A percentile compares a stretch with the other conserved stretches of the same genome.
Conservation (phyloP, 2,113 vertebrate species). For the Ornithorhynchus anatinus region DNA sequence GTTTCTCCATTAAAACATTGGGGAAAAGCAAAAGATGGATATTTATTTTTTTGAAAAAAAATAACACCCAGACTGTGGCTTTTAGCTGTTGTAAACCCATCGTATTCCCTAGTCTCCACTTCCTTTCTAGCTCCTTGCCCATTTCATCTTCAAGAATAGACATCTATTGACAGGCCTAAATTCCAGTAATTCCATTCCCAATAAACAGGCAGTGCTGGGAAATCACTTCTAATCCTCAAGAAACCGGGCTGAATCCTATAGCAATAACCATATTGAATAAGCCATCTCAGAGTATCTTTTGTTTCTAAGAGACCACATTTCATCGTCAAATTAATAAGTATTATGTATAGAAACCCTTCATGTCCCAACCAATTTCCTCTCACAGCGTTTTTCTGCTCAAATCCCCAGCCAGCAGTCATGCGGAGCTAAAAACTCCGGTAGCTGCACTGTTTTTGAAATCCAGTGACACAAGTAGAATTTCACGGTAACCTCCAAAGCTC, state of each 20-base stretch:
- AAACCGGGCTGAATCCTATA: not conserved
- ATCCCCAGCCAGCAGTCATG: constrained; percentile 41
- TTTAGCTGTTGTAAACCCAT: not conserved
- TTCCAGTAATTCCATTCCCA: constrained; percentile 17
- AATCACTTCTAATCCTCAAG: constrained; percentile 36
- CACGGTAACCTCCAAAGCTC: constrained; percentile 33
- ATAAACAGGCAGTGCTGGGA: constrained; percentile 12
- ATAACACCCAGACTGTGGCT: not conserved
- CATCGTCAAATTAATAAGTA: constrained; percentile 59
- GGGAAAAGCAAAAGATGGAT: not conserved
- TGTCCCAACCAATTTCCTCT: constrained; percentile 50
- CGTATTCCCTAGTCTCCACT: not conserved
- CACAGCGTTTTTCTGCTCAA: constrained; percentile 48
- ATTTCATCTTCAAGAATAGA: not conserved
- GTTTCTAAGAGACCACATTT: constrained; percentile 40
- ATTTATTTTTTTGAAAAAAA: not conserved
- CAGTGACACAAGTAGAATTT: constrained; percentile 31
- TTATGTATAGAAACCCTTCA: constrained; percentile 54
- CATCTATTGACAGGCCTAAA: not conserved
- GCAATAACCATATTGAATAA: constrained; percentile 33
- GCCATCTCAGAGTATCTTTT: constrained; percentile 14
- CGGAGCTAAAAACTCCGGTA: constrained; percentile 54
- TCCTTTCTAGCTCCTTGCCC: not conserved
- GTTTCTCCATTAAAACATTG: not conserved
- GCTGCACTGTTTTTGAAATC: constrained; percentile 49